A percentile compares a stretch with the other conserved stretches of the same genome.
Conservation (phyloP, 2,888 invertebrate genomes). For the Sarcophaga variegata region DNA sequence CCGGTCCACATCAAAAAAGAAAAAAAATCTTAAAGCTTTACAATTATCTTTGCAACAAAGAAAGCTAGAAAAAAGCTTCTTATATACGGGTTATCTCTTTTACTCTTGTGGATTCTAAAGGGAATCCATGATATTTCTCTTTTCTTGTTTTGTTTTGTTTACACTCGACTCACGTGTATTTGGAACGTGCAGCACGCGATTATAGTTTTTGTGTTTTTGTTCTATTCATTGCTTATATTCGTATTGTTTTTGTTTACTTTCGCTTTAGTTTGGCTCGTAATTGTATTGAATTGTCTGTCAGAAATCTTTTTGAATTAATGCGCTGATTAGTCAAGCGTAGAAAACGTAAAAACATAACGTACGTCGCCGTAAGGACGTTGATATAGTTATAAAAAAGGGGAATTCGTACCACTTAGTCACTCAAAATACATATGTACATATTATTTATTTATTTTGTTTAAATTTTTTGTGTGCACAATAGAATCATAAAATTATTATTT, state of each 20-base stretch:
- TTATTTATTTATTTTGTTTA: too few relatives aligned
- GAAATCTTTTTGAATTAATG: background rate
- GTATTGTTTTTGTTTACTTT: conserved; percentile 6
- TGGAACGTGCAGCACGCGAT: conserved; percentile 76
- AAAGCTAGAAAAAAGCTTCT: conserved; percentile 39
- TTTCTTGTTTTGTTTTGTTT: conserved; percentile 46
- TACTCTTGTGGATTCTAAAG: conserved; percentile 33
- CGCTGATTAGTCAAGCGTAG: too few relatives aligned
- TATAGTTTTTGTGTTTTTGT: conserved; percentile 7
- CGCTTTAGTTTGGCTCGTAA: conserved; percentile 19
- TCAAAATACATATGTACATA: too few relatives aligned
- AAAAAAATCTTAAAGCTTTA: background rate
- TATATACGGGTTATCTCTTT: conserved; percentile 57
- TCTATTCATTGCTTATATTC: background rate
- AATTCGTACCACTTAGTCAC: too few relatives aligned
- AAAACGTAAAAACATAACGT: too few relatives aligned
- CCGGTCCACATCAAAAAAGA: background rate
- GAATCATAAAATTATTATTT: too few relatives aligned
- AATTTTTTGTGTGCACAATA: too few relatives aligned
- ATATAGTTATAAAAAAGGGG: too few relatives aligned
- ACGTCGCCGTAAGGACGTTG: too few relatives aligned
- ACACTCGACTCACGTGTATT: conserved; percentile 75
- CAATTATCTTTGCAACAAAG: background rate
- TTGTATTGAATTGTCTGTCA: background rate
- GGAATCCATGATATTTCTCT: conserved; percentile 20